phyloP scores from a whole-genome alignment of 2,888 invertebrate species.

The Erebia palarica region DNA sequence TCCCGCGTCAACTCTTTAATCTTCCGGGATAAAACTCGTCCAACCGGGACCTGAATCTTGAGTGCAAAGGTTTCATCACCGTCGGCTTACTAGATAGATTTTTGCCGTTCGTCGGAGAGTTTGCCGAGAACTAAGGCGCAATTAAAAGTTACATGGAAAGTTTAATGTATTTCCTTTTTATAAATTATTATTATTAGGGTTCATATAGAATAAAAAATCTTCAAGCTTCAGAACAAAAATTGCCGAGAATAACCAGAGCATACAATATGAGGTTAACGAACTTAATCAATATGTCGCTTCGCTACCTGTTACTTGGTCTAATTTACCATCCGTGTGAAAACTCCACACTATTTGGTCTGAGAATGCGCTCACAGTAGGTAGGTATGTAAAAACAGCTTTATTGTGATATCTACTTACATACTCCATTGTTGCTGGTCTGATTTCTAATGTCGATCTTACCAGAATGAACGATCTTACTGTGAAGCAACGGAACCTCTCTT shows the following conservation, averaged over 20 bases:
- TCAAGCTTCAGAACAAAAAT: constrained; percentile 3
- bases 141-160: neutral
- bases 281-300: constrained; percentile 43
- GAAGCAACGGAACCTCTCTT: constrained; percentile 11
- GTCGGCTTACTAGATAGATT: neutral
- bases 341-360: constrained; percentile 31
- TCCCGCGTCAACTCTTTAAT: too few species aligned
- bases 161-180: neutral
- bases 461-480: neutral
- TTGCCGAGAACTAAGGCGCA: neutral
- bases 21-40: neutral
- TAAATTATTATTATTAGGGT: neutral
- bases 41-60: neutral
- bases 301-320: constrained; percentile 42
- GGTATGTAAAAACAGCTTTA: constrained; percentile 26
- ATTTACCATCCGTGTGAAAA: constrained; percentile 71
- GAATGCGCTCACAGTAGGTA: constrained; percentile 32
- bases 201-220: neutral
- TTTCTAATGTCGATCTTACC: constrained; percentile 25
- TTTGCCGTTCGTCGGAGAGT: too few species aligned
- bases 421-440: constrained; percentile 25
- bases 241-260: constrained; percentile 31
- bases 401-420: constrained; percentile 21
- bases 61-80: neutral
- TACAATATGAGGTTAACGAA: constrained; percentile 42